Evolutionary conservation across 2,797 vertebrate species (phyloP).

Genomic region (Steatocranus sp.): DNA sequence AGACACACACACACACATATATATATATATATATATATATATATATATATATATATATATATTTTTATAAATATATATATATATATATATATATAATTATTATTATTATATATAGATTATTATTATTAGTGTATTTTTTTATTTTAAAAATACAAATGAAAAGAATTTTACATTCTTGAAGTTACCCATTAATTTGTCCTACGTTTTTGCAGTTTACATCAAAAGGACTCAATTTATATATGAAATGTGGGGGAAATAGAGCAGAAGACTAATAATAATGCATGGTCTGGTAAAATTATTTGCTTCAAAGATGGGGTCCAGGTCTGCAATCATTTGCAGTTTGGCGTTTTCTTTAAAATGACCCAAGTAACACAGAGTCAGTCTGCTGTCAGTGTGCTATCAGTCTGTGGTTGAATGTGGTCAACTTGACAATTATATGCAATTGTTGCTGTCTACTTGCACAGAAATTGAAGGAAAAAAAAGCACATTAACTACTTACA

Average conservation of each 20-base stretch:
- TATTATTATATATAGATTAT: not conserved
- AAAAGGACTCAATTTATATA: not conserved
- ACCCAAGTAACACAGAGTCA: not conserved
- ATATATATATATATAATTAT: no score
- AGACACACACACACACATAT: no score
- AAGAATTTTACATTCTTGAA: not conserved
- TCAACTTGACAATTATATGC: not conserved
- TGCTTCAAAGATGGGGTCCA: not conserved
- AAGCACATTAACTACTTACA: not conserved
- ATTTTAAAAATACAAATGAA: not conserved
- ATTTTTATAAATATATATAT: no score
- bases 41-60: no score
- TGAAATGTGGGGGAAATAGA: not conserved
- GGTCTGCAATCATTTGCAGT: not conserved
- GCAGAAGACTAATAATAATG: not conserved
- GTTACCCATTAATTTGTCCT: not conserved
- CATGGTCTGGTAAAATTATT: not conserved
- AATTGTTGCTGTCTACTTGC: not conserved
- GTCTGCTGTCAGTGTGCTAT: not conserved
- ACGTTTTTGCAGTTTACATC: not conserved
- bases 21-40: rapidly evolving
- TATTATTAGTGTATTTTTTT: not conserved
- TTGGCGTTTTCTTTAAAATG: not conserved
- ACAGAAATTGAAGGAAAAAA: not conserved
- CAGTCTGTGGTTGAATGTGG: not conserved